Base-by-base conservation (phyloP, 2,888 invertebrate genomes). In the Theretra japonica region DNA sequence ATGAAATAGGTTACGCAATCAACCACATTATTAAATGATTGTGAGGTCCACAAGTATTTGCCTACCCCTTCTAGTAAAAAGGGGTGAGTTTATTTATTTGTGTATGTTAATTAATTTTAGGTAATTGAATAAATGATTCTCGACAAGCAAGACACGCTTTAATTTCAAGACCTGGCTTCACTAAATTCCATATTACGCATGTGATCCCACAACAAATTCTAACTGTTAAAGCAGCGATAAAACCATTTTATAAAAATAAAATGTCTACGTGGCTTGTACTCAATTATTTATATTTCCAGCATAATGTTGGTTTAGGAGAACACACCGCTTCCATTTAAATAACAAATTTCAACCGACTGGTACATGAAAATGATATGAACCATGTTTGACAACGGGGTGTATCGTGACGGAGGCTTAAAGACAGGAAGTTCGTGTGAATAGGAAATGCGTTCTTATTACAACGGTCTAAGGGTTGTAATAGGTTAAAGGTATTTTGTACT, bases 391-490 rank as follows among this genome's bases (percentile, higher is more conserved):
- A 48, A 65, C 65, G 41, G 70, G 71, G 5, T 57, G 25, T 30
- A 41, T 69, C 30, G n/a, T 41, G 65, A 48, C 62, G 62, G 41
- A 33, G 41, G 23, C 48, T 65, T 48, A 48, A 48, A 65, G 23
- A 17, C 41, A 65, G 4, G 23, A 41, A 2, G 11, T 15, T 23
- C 21, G 4, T 7, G 15, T 23, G 11, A 17, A 65, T 21, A 65
- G 48, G 23, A 65, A 65, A 65, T 8, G 6, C 21, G 23, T 23
- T 23, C 65, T 25, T 65, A 65, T 23, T 23, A 21, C 23, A 41
- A 23, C 2, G 23, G 53, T 69, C 62, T 69, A 73, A 65, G 23
- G 68, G 70, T 74, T 75, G 72, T 75, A 76, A 69, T 72, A 60
- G 62, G 62, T 17, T 65, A 65, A n/a, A 41, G 17, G 23, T 17